A percentile compares a stretch with the other conserved stretches of the same genome.
Conservation (phyloP, 2,888 invertebrate species). For the Ecdyonurus torrentis region DNA sequence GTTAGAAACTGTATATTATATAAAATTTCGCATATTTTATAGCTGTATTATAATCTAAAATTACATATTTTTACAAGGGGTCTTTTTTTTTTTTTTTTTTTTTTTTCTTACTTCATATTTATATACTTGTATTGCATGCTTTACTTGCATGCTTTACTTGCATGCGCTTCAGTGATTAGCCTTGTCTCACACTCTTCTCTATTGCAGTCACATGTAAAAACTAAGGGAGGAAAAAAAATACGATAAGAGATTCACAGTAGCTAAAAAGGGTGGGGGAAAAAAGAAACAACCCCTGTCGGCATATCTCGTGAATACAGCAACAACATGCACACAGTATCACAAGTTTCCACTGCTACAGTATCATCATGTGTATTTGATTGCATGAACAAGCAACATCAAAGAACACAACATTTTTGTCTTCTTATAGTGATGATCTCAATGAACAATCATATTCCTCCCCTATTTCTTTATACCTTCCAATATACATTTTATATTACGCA, state of each 20-base stretch:
- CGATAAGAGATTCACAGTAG: not conserved
- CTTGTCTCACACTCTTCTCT: not conserved
- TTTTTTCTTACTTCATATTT: too few relatives aligned
- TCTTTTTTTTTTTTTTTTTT: too few relatives aligned
- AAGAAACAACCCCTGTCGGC: not conserved
- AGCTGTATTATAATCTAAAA: too few relatives aligned
- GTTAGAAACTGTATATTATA: too few relatives aligned
- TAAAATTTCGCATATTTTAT: too few relatives aligned
- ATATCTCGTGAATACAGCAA: not conserved
- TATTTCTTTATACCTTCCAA: not conserved
- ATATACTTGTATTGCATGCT: too few relatives aligned
- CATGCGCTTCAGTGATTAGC: not conserved
- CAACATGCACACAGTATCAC: not conserved
- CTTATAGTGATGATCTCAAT: not conserved
- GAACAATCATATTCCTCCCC: not conserved
- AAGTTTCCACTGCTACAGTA: not conserved
- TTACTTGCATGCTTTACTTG: not conserved
- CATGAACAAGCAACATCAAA: not conserved
- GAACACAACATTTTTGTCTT: not conserved
- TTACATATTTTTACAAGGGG: too few relatives aligned
- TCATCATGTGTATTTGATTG: not conserved
- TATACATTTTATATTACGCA: too few relatives aligned
- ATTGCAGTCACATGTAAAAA: not conserved
- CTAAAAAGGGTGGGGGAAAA: not conserved
- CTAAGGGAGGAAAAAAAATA: not conserved